Conservation (phyloP, 2,797 vertebrate species). For the Potorous gilbertii region DNA sequence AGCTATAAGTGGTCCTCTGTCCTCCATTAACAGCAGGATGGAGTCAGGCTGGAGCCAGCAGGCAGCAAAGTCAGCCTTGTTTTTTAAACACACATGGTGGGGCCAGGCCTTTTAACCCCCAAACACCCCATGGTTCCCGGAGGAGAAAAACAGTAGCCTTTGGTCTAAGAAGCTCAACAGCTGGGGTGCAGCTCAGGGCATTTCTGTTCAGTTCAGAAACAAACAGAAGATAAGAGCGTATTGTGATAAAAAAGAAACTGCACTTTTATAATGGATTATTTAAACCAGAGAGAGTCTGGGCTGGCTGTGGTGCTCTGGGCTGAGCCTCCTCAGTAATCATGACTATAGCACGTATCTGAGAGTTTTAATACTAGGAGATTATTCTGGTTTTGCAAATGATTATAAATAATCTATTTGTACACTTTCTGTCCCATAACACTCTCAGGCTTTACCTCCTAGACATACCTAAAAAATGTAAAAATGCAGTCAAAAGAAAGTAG, state of each 20-base stretch:
- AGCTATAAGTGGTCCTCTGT: constrained; percentile 86
- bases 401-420: constrained; percentile 27
- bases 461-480: too few relatives aligned
- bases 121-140: constrained; percentile 76
- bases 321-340: neutral
- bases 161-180: constrained; percentile 76
- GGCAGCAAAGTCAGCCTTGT: constrained; percentile 86
- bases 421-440: neutral
- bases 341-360: constrained; percentile 42
- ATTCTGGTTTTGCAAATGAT: constrained; percentile 45
- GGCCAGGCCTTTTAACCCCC: constrained; percentile 87
- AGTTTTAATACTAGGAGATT: constrained; percentile 52
- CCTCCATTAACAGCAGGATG: constrained; percentile 89
- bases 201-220: constrained; percentile 73
- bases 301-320: constrained; percentile 57
- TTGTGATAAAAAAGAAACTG: constrained; percentile 67
- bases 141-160: constrained; percentile 81
- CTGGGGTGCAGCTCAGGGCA: constrained; percentile 73
- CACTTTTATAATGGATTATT: constrained; percentile 75
- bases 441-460: neutral
- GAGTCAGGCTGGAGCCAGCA: constrained; percentile 87
- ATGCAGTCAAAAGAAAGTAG: neutral
- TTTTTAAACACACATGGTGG: constrained; percentile 86
- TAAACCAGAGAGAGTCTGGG: constrained; percentile 62
- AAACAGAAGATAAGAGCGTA: constrained; percentile 80